Base-by-base conservation (phyloP, 1,140 invertebrate genomes). In the Ylistrum balloti region DNA sequence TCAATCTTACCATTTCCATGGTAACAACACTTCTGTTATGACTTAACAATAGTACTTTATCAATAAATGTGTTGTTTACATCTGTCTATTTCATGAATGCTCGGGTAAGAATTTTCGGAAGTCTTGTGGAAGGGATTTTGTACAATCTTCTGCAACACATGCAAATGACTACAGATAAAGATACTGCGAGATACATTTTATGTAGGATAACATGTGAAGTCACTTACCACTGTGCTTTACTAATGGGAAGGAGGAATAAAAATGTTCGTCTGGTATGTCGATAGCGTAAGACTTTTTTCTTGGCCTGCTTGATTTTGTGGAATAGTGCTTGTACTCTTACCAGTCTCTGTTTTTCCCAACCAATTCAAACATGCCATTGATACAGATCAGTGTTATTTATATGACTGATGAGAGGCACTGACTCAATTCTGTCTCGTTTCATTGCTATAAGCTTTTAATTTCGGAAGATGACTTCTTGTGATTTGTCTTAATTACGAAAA, bases 281-380 rank as follows among this genome's bases (percentile, higher is more conserved):
- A 74, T 74, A 74, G n/a, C 56, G 9, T 17, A n/a, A 7, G 1
- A 15, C 20, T 45, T 45, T 45, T 17, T 17, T 17, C 17, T 17
- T 13, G 56, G n/a, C 56, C n/a, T 28, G 1, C 56, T 74, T 74
- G 56, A 28, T 74, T 74, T 28, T 74, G 22, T 1, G 56, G 22
- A 74, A 28, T 28, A 74, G 56, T n/a, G n/a, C 56, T 74, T 9
- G 41, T 13, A 17, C 7, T 45, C 41, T 45, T 9, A 17, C 9
- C 7, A 45, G 35, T 17, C 41, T 17, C 20, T 45, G 1, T 74
- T n/a, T 28, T 74, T 74, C n/a, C 56, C n/a, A 74, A 28, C 22
- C n/a, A 74, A 74, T 28, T 74, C 56, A n/a, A 74, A 28, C 56
- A n/a, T 74, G 56, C 17, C 56, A 74, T 74, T 74, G 85, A 34